Base-by-base conservation (phyloP, 2,797 vertebrate species). In the Rhinichthys osculus region DNA sequence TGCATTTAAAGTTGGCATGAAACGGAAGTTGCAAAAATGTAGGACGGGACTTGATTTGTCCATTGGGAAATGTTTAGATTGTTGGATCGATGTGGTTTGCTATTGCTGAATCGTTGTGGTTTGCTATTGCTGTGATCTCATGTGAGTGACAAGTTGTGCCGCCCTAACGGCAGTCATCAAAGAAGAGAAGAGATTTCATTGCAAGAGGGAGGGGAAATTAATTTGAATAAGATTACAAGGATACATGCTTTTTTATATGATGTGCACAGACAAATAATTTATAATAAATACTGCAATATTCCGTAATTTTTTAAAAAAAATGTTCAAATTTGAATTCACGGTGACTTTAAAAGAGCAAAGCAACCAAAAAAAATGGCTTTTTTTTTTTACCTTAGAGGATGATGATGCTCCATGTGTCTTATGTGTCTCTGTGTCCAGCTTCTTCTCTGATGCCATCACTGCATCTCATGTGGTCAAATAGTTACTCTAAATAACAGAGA, bases 381-480 rank as follows among this genome's bases (percentile, higher is more conserved):
- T 5, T 90, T 30, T 3, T 33, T 8, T 33, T 17, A 97, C 97
- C 97, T 99, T 99, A 0, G 98, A 98, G 0, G 97, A 96, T 4
- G 97, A 97, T 42, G 96, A 95, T 10, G 96, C 93, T 30, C 97
- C 97, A 88, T 97, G 97, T 82, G 97, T 95, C 92, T 98, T 97
- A 44, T 96, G 96, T 6, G 94, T 94, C 91, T 98, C 97, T 0
- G 96, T 96, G 93, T 98, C 97, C 66, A 97, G 96, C 92, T 98
- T 98, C 95, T 98, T 99, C 91, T 99, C 98, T 21, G 98, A 98
- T 93, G 98, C 97, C 98, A 99, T 97, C 81, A 62, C 81, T 76
- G 71, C 42, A 82, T 9, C 44, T 72, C 54, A 82, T 57, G 5
- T 79, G 57, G 40, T 17, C 40, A 7, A 64, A 76, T 54, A 85